Evolutionary conservation across 2,888 invertebrate species (phyloP).

Genomic region (Calephelis perditalis): DNA sequence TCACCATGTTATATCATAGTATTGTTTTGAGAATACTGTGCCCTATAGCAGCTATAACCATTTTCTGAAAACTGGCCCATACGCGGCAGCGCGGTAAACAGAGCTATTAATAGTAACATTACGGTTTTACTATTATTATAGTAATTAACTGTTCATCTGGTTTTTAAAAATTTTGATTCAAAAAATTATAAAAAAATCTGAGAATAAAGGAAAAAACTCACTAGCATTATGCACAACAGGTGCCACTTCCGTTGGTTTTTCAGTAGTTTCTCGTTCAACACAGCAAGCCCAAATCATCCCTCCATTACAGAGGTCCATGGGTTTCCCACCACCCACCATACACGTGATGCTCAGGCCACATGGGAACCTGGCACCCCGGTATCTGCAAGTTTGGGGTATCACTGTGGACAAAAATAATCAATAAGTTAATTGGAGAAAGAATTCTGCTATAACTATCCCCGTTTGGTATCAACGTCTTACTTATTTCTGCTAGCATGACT

Average conservation of each 20-base stretch:
- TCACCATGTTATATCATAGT: slow-evolving; percentile 28
- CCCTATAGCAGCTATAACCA: too few species aligned
- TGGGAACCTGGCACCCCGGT: slow-evolving; percentile 90
- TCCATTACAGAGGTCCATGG: slow-evolving; percentile 93
- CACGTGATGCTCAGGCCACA: slow-evolving; percentile 95
- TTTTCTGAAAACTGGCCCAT: too few species aligned
- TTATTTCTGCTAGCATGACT: too few species aligned
- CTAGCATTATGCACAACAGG: slow-evolving; percentile 90
- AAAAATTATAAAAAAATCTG: not conserved
- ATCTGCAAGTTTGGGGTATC: slow-evolving; percentile 92
- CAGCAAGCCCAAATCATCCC: slow-evolving; percentile 97
- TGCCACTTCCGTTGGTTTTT: slow-evolving; percentile 77
- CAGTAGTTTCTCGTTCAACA: slow-evolving; percentile 84
- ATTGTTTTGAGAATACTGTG: too few species aligned
- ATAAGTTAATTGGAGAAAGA: not conserved
- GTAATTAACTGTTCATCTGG: too few species aligned
- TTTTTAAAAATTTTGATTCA: not conserved
- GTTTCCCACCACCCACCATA: slow-evolving; percentile 91
- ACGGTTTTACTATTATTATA: too few species aligned
- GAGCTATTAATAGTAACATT: too few species aligned
- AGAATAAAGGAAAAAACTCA: slow-evolving; percentile 74
- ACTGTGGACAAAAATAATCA: slow-evolving; percentile 68
- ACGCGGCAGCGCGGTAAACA: too few species aligned
- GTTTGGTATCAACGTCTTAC: too few species aligned
- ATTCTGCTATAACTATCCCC: too few species aligned